phyloP scores from a whole-genome alignment of 2,888 invertebrate genomes.

The Tachystola acroxantha region DNA sequence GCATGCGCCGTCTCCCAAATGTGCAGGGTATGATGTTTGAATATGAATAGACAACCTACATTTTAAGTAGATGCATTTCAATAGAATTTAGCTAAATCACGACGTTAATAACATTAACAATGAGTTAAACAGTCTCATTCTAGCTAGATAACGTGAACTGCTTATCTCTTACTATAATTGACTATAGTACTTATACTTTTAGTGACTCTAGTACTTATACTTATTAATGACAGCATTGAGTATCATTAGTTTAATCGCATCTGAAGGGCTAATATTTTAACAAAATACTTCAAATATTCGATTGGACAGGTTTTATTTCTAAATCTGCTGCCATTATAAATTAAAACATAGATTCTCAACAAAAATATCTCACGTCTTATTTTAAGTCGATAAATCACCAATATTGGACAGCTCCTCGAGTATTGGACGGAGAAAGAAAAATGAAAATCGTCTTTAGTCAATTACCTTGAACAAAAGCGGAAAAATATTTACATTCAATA shows the following conservation, averaged over 20 bases:
- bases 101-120: background rate
- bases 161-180: too few relatives aligned
- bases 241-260: too few relatives aligned
- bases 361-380: constrained; percentile 27
- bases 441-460: constrained; percentile 44
- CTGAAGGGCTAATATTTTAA: too few relatives aligned
- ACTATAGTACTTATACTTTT: too few relatives aligned
- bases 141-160: too few relatives aligned
- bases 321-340: too few relatives aligned
- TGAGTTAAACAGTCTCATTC: too few relatives aligned
- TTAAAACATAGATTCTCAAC: too few relatives aligned
- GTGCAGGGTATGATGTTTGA: background rate
- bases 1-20: constrained; percentile 30
- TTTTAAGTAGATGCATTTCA: constrained; percentile 1
- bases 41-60: background rate
- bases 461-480: constrained; percentile 40
- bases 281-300: too few relatives aligned
- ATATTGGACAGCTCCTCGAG: constrained; percentile 51
- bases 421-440: constrained; percentile 35
- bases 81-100: constrained; percentile 1
- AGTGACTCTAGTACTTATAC: too few relatives aligned
- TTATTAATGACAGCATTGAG: too few relatives aligned
- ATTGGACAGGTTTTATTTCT: too few relatives aligned
- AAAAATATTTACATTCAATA: constrained; percentile 34
- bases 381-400: constrained; percentile 59